Conservation (phyloP, 2,797 vertebrate species). For the Liasis olivaceus region DNA sequence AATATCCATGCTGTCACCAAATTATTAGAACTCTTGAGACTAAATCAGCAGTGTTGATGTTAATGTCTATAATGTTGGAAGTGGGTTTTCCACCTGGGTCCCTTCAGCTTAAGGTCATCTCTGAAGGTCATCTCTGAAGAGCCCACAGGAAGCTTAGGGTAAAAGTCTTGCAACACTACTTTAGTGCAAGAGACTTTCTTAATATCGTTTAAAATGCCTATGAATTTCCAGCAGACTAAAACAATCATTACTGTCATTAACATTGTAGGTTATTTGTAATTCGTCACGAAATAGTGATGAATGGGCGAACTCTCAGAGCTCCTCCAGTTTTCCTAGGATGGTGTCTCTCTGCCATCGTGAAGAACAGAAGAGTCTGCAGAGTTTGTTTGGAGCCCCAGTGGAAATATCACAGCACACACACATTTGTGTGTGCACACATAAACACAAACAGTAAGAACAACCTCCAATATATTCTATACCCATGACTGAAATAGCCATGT, state of each 20-base stretch:
- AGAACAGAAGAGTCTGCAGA: neutral
- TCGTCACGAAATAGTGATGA: neutral
- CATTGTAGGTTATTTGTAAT: neutral
- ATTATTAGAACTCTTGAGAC: neutral
- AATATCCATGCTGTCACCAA: neutral
- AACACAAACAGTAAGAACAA: neutral
- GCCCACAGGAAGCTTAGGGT: fast-evolving
- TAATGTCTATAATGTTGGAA: neutral
- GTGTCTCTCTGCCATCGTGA: neutral
- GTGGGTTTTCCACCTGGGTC: neutral
- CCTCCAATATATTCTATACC: neutral
- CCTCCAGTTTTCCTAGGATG: neutral
- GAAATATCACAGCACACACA: neutral
- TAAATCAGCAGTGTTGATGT: neutral
- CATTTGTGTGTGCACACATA: neutral
- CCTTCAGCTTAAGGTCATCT: neutral
- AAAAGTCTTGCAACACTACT: neutral
- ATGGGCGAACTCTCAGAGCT: neutral
- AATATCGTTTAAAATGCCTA: neutral
- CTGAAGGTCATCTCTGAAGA: neutral
- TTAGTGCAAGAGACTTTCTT: fast-evolving
- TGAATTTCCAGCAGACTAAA: neutral
- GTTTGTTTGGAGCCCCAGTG: neutral
- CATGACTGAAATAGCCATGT: neutral
- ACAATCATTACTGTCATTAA: neutral